Evolutionary conservation across 2,113 vertebrate species (phyloP).

Genomic region (Plecturocebus donacophilus): DNA sequence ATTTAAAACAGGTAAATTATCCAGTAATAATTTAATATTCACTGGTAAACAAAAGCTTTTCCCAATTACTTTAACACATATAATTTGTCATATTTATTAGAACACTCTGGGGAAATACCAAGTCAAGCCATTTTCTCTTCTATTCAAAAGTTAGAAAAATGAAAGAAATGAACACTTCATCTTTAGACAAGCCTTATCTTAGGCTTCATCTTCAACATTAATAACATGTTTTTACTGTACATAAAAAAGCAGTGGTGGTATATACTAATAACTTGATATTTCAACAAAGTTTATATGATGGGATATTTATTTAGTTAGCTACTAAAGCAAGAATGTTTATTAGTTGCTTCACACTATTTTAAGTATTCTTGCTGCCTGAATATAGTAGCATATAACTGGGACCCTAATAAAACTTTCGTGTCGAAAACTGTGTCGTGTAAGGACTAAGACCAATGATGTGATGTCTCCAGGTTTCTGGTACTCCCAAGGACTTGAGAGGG

Average conservation of each 20-base stretch:
- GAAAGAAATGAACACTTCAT: background rate
- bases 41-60: background rate
- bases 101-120: background rate
- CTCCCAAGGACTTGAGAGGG: background rate
- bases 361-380: background rate
- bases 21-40: background rate
- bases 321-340: background rate
- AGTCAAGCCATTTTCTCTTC: background rate
- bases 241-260: background rate
- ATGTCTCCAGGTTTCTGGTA: background rate
- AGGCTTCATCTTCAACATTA: background rate
- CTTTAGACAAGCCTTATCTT: background rate
- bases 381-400: fast-evolving
- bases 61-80: constrained; percentile 25
- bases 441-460: background rate
- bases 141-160: background rate
- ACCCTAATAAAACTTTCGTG: background rate
- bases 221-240: background rate
- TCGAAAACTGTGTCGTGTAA: background rate
- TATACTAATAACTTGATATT: background rate
- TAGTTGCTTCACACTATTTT: background rate
- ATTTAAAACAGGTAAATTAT: constrained; percentile 24
- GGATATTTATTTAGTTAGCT: background rate
- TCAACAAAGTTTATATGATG: background rate
- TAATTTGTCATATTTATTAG: background rate